Evolutionary conservation across 2,113 vertebrate species (phyloP).

Genomic region (Passer montanus): DNA sequence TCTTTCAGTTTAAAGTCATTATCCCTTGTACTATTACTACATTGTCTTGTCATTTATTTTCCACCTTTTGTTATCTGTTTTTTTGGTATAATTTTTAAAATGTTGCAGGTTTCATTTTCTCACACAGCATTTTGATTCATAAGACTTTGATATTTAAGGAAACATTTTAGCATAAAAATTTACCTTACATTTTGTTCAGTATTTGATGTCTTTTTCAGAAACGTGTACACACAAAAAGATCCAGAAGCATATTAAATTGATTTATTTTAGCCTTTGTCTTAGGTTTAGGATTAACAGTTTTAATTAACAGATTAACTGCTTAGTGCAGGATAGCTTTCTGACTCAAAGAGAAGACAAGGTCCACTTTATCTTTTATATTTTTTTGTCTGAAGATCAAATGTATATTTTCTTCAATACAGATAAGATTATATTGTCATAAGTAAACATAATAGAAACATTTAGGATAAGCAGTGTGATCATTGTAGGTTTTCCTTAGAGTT

Average conservation of each 20-base stretch:
- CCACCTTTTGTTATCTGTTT: not conserved
- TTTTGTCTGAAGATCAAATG: not conserved
- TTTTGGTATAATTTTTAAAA: not conserved
- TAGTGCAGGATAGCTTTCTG: not conserved
- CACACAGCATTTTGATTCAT: not conserved
- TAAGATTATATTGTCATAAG: not conserved
- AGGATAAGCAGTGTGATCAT: not conserved
- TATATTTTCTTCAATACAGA: not conserved
- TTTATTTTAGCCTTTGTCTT: not conserved
- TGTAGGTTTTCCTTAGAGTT: not conserved
- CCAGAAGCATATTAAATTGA: not conserved
- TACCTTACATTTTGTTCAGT: not conserved
- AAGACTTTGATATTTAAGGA: not conserved
- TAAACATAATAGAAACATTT: not conserved
- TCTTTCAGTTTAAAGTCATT: not conserved
- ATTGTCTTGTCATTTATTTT: not conserved
- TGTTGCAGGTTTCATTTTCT: not conserved
- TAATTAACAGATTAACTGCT: not conserved
- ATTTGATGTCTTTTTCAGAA: not conserved
- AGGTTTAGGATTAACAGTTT: not conserved
- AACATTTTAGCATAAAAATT: not conserved
- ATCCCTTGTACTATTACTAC: too few relatives aligned
- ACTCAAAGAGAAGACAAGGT: not conserved
- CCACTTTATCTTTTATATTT: not conserved
- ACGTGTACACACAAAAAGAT: accelerated